These are phyloP conservation scores for Psittacus erithacus DNA, from an alignment of 2,113 vertebrate species.

Conservation along the genomic window DNA sequence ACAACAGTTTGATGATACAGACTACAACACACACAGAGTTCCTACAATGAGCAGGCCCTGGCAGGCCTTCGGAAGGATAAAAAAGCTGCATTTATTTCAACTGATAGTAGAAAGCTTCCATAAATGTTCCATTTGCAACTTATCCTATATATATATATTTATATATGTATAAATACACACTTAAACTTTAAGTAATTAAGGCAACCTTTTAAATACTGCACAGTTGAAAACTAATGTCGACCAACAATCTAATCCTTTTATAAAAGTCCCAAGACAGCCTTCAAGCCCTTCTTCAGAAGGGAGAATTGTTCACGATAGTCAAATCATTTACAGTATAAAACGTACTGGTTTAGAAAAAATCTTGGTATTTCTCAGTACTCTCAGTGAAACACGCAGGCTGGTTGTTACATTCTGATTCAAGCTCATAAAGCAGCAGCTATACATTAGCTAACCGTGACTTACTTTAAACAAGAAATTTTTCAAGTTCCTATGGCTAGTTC, in stretches of 20 bases:
- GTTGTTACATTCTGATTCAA: background rate
- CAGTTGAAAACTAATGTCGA: background rate
- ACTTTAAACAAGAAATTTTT: background rate
- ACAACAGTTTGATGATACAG: background rate
- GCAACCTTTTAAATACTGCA: background rate
- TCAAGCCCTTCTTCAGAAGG: background rate
- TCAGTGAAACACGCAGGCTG: background rate
- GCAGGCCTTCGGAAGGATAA: background rate
- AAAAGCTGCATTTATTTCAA: background rate
- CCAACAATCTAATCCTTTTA: background rate
- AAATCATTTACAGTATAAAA: background rate
- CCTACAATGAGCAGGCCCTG: background rate
- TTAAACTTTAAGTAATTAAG: background rate
- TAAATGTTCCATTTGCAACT: background rate
- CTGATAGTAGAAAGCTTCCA: background rate
- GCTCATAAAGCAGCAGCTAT: background rate
- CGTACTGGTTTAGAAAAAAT: background rate
- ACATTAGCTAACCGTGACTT: background rate
- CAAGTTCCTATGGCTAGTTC: background rate
- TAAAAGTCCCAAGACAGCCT: background rate
- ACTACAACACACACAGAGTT: background rate
- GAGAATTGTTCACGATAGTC: background rate
- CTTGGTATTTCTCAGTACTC: background rate
- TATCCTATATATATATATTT: too few relatives aligned
- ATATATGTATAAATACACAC: fast-evolving